These are phyloP conservation scores for Oopsacas minuta DNA, from an alignment of 37 sponge, comb jelly and placozoan genomes.

Conservation along the genomic window DNA sequence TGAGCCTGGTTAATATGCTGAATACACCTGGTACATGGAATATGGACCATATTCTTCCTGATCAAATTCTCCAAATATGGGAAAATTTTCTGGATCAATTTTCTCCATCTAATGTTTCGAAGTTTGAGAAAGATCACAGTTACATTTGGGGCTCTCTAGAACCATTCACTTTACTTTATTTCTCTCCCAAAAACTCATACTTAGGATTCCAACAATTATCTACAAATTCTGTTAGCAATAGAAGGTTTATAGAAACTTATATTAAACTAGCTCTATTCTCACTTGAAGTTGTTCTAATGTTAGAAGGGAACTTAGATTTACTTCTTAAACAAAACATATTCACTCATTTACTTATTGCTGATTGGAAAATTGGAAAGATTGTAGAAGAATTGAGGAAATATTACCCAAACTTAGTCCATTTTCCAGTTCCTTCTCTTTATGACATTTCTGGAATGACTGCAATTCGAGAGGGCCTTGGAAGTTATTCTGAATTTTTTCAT, in stretches of 20 bases:
- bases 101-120: not conserved
- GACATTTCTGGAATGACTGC: not conserved
- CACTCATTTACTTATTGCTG: not conserved
- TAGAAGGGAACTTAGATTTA: not conserved
- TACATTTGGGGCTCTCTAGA: not conserved
- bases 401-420: not conserved
- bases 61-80: not conserved
- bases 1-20: not conserved
- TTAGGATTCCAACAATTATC: not conserved
- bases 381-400: not conserved
- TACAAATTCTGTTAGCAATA: not conserved
- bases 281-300: not conserved
- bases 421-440: not conserved
- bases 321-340: not conserved
- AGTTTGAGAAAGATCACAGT: not conserved
- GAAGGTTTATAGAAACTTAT: not conserved
- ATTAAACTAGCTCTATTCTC: not conserved
- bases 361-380: not conserved
- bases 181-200: not conserved
- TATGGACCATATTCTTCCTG: not conserved
- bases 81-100: not conserved
- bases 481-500: not conserved
- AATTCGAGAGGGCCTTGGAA: not conserved
- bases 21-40: not conserved
- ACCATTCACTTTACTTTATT: not conserved